phyloP scores from a whole-genome alignment of 2,113 vertebrate species.

The Azemiops feae region DNA sequence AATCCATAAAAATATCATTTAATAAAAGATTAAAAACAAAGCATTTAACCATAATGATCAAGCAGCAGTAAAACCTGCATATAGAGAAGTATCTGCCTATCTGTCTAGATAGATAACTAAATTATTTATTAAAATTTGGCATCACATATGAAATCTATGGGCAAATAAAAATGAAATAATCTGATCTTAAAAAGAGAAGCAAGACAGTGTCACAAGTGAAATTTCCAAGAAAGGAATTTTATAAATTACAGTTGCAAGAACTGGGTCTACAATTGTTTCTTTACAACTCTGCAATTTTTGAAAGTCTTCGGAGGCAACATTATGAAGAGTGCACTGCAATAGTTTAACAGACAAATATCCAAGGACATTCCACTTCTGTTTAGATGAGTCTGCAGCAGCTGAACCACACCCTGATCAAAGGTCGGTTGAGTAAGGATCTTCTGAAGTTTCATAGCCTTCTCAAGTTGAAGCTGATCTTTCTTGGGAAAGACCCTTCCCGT shows the following conservation, averaged over 20 bases:
- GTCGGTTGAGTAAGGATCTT: background rate
- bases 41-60: background rate
- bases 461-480: background rate
- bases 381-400: background rate
- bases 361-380: background rate
- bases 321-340: background rate
- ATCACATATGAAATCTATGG: background rate
- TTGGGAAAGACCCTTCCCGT: background rate
- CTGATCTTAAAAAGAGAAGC: background rate
- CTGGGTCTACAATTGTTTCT: background rate
- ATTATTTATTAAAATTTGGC: background rate
- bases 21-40: background rate
- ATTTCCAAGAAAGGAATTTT: background rate
- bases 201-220: background rate
- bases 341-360: background rate
- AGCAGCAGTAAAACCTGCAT: background rate
- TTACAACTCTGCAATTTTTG: background rate
- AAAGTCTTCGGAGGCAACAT: background rate
- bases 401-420: background rate
- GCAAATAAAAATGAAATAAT: background rate
- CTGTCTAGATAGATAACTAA: background rate
- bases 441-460: background rate
- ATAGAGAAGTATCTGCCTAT: background rate
- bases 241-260: background rate
- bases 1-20: too few species aligned